Evolutionary conservation across 64 coral and sea anemone genomes (phyloP).

Genomic region (Montipora foliosa): DNA sequence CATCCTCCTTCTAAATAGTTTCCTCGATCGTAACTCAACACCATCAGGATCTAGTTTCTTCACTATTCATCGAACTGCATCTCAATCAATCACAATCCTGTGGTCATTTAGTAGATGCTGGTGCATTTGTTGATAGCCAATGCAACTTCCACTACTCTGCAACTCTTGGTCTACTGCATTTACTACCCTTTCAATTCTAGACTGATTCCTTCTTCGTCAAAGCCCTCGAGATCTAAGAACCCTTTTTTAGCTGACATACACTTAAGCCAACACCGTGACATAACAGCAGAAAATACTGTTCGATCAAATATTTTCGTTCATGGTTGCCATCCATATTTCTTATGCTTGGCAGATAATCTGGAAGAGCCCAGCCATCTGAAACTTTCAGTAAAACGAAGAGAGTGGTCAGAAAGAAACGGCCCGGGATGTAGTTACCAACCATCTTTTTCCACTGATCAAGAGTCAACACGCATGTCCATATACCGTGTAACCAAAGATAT

Average conservation of each 20-base stretch:
- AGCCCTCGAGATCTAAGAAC: constrained; percentile 39
- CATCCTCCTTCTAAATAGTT: background rate
- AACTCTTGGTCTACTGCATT: background rate
- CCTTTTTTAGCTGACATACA: constrained; percentile 53
- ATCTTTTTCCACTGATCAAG: background rate
- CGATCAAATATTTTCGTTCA: constrained; percentile 10
- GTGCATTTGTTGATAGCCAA: constrained; percentile 8
- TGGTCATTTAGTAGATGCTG: constrained; percentile 28
- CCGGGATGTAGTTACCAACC: background rate
- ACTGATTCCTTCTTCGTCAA: background rate
- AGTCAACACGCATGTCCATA: background rate
- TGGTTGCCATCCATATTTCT: background rate
- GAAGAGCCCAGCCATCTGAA: background rate
- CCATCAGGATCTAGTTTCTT: background rate
- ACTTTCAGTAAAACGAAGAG: background rate
- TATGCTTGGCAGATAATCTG: background rate
- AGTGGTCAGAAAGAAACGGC: background rate
- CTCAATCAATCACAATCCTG: constrained; percentile 19
- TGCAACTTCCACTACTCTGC: constrained; percentile 23
- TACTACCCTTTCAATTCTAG: constrained; percentile 1
- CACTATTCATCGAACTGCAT: background rate
- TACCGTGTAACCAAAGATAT: too few species aligned
- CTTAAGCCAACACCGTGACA: constrained; percentile 51
- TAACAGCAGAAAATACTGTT: constrained; percentile 34
- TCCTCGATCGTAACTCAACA: background rate